Evolutionary conservation across 2,888 invertebrate genomes (phyloP).

Genomic region (Fabriciana adippe): DNA sequence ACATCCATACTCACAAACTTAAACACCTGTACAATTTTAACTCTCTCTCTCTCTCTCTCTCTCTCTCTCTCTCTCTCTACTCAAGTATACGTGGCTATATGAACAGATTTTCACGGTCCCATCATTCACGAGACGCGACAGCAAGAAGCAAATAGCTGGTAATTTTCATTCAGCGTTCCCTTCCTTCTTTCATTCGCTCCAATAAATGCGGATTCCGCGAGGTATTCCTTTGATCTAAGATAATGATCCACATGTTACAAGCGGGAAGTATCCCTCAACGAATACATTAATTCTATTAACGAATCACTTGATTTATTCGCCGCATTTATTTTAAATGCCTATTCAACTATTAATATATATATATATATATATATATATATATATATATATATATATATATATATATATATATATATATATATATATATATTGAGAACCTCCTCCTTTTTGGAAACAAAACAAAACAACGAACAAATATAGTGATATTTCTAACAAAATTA

Average conservation of each 20-base stretch:
- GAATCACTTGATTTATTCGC: background rate
- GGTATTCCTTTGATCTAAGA: slow-evolving; percentile 59
- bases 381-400: no score
- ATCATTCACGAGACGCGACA: slow-evolving; percentile 38
- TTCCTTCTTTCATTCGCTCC: slow-evolving; percentile 24
- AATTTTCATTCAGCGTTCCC: slow-evolving; percentile 52
- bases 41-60: background rate
- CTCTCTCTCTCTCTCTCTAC: background rate
- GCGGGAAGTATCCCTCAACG: slow-evolving; percentile 36
- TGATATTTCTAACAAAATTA: no score
- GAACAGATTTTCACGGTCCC: slow-evolving; percentile 45
- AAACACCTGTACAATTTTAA: background rate
- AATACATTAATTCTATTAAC: slow-evolving; percentile 28
- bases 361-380: no score
- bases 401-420: no score
- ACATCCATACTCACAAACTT: no score
- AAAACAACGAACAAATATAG: no score
- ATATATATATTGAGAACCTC: no score
- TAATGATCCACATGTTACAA: slow-evolving; percentile 44
- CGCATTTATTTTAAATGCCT: no score
- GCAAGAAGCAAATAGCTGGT: slow-evolving; percentile 46
- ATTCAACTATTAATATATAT: no score
- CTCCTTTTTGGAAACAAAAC: no score
- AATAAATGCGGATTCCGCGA: slow-evolving; percentile 37
- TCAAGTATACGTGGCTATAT: background rate